phyloP scores from a whole-genome alignment of 2,797 vertebrate species.

The Cygnus olor region DNA sequence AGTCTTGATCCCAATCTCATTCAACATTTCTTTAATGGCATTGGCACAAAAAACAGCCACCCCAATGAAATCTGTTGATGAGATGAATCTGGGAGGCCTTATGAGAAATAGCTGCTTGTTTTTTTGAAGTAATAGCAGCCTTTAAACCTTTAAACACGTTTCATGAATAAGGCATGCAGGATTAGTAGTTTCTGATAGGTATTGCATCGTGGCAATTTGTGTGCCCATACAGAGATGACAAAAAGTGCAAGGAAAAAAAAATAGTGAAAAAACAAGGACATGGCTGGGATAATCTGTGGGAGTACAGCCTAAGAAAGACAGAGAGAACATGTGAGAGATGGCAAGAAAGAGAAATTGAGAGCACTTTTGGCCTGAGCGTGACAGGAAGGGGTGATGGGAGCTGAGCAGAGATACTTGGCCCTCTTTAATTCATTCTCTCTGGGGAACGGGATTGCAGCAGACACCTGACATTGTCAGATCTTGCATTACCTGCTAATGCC shows the following conservation, averaged over 20 bases:
- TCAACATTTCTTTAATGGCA: background rate
- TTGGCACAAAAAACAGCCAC: background rate
- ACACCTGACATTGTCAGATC: background rate
- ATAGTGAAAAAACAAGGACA: background rate
- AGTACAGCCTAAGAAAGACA: background rate
- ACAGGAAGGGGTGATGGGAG: background rate
- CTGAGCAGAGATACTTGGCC: background rate
- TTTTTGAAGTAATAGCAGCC: background rate
- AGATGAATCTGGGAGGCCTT: background rate
- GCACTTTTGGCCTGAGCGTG: background rate
- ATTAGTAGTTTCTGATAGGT: background rate
- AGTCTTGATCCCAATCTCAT: background rate
- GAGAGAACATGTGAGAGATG: background rate
- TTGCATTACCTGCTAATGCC: background rate
- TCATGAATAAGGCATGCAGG: background rate
- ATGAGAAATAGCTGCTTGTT: background rate
- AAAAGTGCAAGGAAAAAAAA: background rate
- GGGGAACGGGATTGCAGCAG: background rate
- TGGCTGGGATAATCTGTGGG: background rate
- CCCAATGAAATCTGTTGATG: background rate
- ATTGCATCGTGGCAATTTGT: background rate
- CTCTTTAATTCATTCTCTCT: background rate
- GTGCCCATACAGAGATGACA: background rate
- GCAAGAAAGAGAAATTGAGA: background rate
- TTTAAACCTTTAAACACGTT: background rate